Percentiles rank a stretch among this genome's conserved stretches.
Evolutionary conservation across 2,797 vertebrate genomes (phyloP).

Genomic region (Poecilia velifera): DNA sequence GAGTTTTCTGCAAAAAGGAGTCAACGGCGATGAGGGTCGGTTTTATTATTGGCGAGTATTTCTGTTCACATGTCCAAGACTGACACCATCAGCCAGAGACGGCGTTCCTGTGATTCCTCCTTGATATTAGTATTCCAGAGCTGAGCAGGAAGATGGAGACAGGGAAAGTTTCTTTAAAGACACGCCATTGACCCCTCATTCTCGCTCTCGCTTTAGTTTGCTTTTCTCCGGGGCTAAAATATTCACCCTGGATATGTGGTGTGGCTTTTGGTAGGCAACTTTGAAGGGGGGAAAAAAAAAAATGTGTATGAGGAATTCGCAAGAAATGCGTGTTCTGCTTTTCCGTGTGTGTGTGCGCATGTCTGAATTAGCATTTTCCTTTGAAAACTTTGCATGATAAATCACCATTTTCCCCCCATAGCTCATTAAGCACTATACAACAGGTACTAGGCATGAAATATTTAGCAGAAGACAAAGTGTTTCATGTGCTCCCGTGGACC

Average conservation of each 20-base stretch:
- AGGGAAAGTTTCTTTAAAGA: slow-evolving; percentile 92
- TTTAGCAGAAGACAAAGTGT: slow-evolving; percentile 79
- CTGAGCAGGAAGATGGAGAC: slow-evolving; percentile 75
- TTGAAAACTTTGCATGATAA: slow-evolving; percentile 82
- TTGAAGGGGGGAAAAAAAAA: slow-evolving; percentile 5
- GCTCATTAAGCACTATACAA: slow-evolving; percentile 79
- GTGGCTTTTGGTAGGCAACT: slow-evolving; percentile 80
- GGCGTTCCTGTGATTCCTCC: slow-evolving; percentile 89
- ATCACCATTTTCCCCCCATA: slow-evolving; percentile 70
- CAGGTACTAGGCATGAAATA: slow-evolving; percentile 79
- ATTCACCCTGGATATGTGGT: slow-evolving; percentile 90
- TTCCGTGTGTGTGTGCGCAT: slow-evolving; percentile 37
- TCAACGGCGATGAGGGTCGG: slow-evolving; percentile 86
- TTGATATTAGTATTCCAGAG: slow-evolving; percentile 89
- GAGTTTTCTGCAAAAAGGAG: slow-evolving; percentile 70
- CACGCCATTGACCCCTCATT: slow-evolving; percentile 91
- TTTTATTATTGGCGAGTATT: slow-evolving; percentile 94
- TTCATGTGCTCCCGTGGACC: slow-evolving; percentile 78
- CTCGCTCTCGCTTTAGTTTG: slow-evolving; percentile 88
- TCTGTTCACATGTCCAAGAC: slow-evolving; percentile 89
- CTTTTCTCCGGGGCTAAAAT: slow-evolving; percentile 94
- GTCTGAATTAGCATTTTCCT: slow-evolving; percentile 78
- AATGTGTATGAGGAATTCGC: slow-evolving; percentile 49
- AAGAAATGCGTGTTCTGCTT: slow-evolving; percentile 43
- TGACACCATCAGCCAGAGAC: slow-evolving; percentile 92